Evolutionary conservation across 2,888 invertebrate species (phyloP).

Genomic region (Pharmacophagus antenor): DNA sequence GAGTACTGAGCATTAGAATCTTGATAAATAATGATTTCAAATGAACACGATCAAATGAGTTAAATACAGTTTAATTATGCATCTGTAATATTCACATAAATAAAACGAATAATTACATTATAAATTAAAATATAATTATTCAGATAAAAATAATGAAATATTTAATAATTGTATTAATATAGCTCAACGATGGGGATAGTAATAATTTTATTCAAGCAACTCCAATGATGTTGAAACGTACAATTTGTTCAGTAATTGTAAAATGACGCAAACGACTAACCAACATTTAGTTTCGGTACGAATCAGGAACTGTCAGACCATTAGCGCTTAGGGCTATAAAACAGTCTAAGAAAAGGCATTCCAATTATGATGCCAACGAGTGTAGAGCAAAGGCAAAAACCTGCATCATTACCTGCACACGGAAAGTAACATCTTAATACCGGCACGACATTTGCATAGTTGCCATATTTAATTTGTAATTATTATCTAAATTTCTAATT

Average conservation of each 20-base stretch:
- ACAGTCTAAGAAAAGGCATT: slow-evolving; percentile 1
- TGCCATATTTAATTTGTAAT: slow-evolving; percentile 4
- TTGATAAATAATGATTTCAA: too few relatives aligned
- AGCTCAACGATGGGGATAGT: too few relatives aligned
- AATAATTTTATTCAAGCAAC: too few relatives aligned
- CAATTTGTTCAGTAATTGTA: not conserved
- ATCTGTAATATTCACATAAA: too few relatives aligned
- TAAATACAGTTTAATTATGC: too few relatives aligned
- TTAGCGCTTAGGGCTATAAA: not conserved
- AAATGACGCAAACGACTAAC: not conserved
- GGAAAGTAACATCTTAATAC: slow-evolving; percentile 25
- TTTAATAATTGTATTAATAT: too few relatives aligned
- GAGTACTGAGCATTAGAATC: too few relatives aligned
- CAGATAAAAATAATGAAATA: too few relatives aligned
- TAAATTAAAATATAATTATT: too few relatives aligned
- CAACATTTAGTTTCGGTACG: not conserved
- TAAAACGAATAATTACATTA: too few relatives aligned
- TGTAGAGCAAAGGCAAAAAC: slow-evolving; percentile 13
- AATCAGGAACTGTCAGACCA: not conserved
- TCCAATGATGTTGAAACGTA: too few relatives aligned
- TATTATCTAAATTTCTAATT: not conserved
- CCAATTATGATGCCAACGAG: slow-evolving; percentile 7
- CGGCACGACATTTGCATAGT: slow-evolving; percentile 26
- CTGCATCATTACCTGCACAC: slow-evolving; percentile 21
- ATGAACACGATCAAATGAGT: too few relatives aligned